Conservation (phyloP, 2,797 vertebrate species). For the Hyperoplus immaculatus region DNA sequence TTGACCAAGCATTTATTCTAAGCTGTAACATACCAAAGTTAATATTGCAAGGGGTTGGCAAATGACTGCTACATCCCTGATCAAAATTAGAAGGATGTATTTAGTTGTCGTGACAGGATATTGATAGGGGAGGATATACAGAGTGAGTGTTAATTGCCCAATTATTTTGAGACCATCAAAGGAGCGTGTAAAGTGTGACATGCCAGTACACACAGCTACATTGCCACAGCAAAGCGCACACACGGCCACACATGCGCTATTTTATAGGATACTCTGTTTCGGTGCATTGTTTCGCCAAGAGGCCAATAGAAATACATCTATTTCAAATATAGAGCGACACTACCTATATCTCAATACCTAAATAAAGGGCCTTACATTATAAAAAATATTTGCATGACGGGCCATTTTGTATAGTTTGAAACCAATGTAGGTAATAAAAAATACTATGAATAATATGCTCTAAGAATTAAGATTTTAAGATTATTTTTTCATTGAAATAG, state of each 20-base stretch:
- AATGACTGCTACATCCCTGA: slow-evolving; percentile 50
- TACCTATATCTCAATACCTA: too few species aligned
- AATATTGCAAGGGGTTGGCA: slow-evolving; percentile 43
- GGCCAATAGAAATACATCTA: too few species aligned
- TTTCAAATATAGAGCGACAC: background rate
- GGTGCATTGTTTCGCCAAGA: background rate
- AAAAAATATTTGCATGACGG: background rate
- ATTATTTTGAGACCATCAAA: slow-evolving; percentile 46
- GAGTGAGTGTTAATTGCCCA: slow-evolving; percentile 67
- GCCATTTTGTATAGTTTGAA: background rate
- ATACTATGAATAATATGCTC: background rate
- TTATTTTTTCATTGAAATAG: too few species aligned
- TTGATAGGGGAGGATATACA: slow-evolving; percentile 62
- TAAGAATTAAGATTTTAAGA: too few species aligned
- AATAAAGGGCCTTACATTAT: background rate
- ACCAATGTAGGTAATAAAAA: background rate
- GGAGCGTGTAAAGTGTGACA: slow-evolving; percentile 37
- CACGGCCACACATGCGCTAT: slow-evolving; percentile 18
- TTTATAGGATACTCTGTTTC: slow-evolving; percentile 13
- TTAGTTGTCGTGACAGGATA: slow-evolving; percentile 31
- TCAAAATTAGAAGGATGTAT: slow-evolving; percentile 67
- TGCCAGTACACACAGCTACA: slow-evolving; percentile 36
- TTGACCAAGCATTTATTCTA: slow-evolving; percentile 48
- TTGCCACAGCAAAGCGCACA: slow-evolving; percentile 2
- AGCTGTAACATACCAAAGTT: slow-evolving; percentile 53